Evolutionary conservation across 2,797 vertebrate species (phyloP), one percentile per base, ranked within the genome.

Genomic region (Enteromius thamalakanensis): DNA sequence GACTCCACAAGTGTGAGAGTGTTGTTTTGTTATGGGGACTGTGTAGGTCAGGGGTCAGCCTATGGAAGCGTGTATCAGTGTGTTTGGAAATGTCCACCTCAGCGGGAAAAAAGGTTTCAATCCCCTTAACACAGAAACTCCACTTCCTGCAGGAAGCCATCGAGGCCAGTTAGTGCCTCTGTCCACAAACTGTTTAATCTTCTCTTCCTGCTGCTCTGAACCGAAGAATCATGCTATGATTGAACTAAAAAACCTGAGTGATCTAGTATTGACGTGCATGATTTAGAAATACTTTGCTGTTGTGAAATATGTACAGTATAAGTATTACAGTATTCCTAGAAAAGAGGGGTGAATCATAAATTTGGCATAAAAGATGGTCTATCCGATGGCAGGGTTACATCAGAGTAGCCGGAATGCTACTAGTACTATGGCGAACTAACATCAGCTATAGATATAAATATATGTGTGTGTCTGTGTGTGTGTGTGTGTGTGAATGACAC

Each of bases 71-170:
- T 79, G 81, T 79, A 68, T 80, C 65, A 84, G 71, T 58, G 67
- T 64, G 78, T 58, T 32, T 83, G 75, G 91, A 93, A 94, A 93
- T 84, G 83, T 92, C 91, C 87, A 88, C 89, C 90, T 91, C 91
- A 92, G 92, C 90, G 84, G 91, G 92, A 93, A 93, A 92, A 55
- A 51, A 78, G 82, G 85, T 85, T 91, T 93, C 92, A 93, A 92
- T 92, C 84, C 89, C 90, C 89, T 92, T 89, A 70, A 79, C 85
- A 87, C 86, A 90, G 89, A 87, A 86, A 84, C 82, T 77, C 79
- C 42, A 84, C 91, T 92, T 93, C 92, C 91, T 90, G 23, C 92
- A 93, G 93, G 93, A 94, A 94, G 85, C 88, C 87, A 87, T 91
- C 85, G 79, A 88, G 84, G 87, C 87, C 87, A 84, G 88, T 83